A percentile compares a stretch with the other conserved stretches of the same genome.
Evolutionary conservation across 2,113 vertebrate species (phyloP).

Genomic region (Bubo scandiacus): DNA sequence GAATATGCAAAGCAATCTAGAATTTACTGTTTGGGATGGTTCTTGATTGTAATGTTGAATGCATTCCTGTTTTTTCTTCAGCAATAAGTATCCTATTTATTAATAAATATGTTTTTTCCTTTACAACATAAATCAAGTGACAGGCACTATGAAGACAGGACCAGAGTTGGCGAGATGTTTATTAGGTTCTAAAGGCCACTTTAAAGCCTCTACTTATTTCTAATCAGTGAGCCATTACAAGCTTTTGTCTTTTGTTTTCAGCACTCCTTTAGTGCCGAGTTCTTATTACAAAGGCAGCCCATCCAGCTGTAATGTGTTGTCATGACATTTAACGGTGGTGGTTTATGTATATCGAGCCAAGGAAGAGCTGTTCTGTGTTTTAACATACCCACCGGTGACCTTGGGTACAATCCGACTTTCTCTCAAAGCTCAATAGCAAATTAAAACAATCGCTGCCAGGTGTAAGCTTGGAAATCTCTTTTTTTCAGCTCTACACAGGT

Average conservation of each 20-base stretch:
- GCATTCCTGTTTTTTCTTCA: neutral
- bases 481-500: neutral
- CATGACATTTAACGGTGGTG: neutral
- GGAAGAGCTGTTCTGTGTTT: neutral
- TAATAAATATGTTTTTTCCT: neutral
- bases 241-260: conserved; percentile 25
- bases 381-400: neutral
- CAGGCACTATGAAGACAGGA: neutral
- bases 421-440: neutral
- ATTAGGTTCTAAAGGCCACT: neutral
- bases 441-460: neutral
- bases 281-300: neutral
- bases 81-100: neutral
- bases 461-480: neutral
- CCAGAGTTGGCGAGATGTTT: neutral
- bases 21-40: neutral
- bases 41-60: neutral
- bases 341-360: neutral
- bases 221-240: conserved; percentile 9
- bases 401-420: neutral
- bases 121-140: neutral
- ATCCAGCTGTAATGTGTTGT: neutral
- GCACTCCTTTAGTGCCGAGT: neutral
- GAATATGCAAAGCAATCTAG: neutral
- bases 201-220: neutral